phyloP scores from a whole-genome alignment of 2,888 invertebrate genomes.

The Thumatha senex region DNA sequence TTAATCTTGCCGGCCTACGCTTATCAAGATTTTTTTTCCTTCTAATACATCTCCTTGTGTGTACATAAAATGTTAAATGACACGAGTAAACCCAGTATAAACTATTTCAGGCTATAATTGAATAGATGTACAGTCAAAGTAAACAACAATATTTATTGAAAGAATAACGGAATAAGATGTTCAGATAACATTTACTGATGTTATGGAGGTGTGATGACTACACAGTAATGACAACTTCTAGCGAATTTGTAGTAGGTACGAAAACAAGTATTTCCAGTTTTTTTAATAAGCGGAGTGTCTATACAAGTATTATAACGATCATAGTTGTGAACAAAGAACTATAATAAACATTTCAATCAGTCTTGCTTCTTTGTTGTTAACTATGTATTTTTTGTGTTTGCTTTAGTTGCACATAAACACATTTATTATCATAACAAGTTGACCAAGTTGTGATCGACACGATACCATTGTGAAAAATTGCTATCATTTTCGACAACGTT shows the following conservation, averaged over 20 bases:
- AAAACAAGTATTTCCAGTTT: conserved; percentile 45
- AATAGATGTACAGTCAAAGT: too few relatives aligned
- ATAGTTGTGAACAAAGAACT: conserved; percentile 46
- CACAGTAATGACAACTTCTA: conserved; percentile 19
- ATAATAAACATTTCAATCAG: conserved; percentile 38
- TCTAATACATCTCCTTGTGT: too few relatives aligned
- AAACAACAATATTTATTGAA: too few relatives aligned
- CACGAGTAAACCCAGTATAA: too few relatives aligned
- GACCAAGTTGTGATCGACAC: too few relatives aligned
- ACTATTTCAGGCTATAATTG: too few relatives aligned
- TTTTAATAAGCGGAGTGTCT: conserved; percentile 34
- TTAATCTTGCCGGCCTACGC: too few relatives aligned
- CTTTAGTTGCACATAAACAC: conserved; percentile 25
- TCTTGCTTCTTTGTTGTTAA: conserved; percentile 49
- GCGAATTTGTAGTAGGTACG: conserved; percentile 5
- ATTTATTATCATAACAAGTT: conserved; percentile 22
- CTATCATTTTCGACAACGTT: too few relatives aligned
- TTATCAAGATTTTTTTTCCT: too few relatives aligned
- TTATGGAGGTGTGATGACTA: too few relatives aligned
- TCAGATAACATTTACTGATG: not conserved
- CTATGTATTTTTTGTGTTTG: conserved; percentile 34
- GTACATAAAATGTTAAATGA: too few relatives aligned
- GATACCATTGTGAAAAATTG: too few relatives aligned
- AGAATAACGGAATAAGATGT: not conserved
- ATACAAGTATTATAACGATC: conserved; percentile 28